A percentile compares a stretch with the other conserved stretches of the same genome.
Conservation (phyloP, 1,140 invertebrate species). For the Ips typographus region DNA sequence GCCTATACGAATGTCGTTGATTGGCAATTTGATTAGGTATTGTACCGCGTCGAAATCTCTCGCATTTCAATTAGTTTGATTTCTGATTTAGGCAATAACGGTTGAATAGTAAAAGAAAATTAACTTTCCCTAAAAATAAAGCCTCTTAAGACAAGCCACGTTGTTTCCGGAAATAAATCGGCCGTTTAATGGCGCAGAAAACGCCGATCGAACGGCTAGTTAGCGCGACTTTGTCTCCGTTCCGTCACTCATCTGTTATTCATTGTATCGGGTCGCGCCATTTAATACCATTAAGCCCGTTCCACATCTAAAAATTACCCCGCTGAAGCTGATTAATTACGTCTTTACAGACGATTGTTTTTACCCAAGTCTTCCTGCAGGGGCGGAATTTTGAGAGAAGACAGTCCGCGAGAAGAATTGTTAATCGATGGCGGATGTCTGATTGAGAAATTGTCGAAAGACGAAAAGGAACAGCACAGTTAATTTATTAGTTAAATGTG, state of each 20-base stretch:
- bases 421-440: no score
- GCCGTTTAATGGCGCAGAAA: slow-evolving; percentile 43
- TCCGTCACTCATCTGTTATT: slow-evolving; percentile 48
- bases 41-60: background rate
- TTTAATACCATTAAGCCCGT: slow-evolving; percentile 43
- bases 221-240: slow-evolving; percentile 44
- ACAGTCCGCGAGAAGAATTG: no score
- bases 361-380: slow-evolving; percentile 11
- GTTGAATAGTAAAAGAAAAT: slow-evolving; percentile 8
- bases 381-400: slow-evolving; percentile 9
- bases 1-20: background rate
- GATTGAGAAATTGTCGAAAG: no score
- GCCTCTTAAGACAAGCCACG: slow-evolving; percentile 5
- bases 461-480: no score
- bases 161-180: slow-evolving; percentile 34
- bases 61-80: slow-evolving; percentile 10
- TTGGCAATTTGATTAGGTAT: slow-evolving; percentile 12
- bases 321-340: slow-evolving; percentile 37
- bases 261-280: slow-evolving; percentile 46
- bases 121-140: slow-evolving; percentile 3
- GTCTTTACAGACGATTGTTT: slow-evolving; percentile 36
- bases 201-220: slow-evolving; percentile 40
- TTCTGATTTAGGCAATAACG: background rate
- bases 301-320: slow-evolving; percentile 38
- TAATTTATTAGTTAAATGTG: no score